Conservation (phyloP, 1,140 invertebrate genomes). For the Atta cephalotes region DNA sequence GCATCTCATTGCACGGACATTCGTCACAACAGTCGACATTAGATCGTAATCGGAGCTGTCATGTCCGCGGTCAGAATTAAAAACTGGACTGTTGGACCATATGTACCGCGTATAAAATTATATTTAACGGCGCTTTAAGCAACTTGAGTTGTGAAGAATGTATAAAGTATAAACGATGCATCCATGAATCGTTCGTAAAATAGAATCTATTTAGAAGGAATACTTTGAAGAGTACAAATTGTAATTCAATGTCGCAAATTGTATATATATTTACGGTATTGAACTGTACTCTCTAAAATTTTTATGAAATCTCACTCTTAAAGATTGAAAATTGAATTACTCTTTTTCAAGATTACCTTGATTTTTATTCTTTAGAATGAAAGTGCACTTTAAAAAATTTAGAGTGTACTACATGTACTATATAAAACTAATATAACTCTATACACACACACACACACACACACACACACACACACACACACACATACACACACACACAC, state of each 20-base stretch:
- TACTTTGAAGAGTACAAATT: constrained; percentile 8
- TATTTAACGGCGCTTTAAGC: constrained; percentile 34
- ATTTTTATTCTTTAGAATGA: too few relatives aligned
- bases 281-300: too few relatives aligned
- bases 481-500: too few relatives aligned
- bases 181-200: background rate
- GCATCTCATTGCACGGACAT: background rate
- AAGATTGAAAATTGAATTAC: too few relatives aligned
- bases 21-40: constrained; percentile 20
- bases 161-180: background rate
- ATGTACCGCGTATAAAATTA: constrained; percentile 20
- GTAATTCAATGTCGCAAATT: background rate
- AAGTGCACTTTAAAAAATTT: too few relatives aligned
- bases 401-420: too few relatives aligned
- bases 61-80: constrained; percentile 3
- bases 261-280: background rate
- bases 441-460: too few relatives aligned
- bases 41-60: constrained; percentile 23
- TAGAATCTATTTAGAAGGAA: background rate
- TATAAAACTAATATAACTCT: too few relatives aligned
- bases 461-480: too few relatives aligned
- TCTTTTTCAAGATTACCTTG: too few relatives aligned
- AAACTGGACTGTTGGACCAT: background rate
- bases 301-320: too few relatives aligned
- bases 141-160: background rate